Evolutionary conservation across 2,113 vertebrate genomes (phyloP).

Genomic region (Lamprologus sp.): DNA sequence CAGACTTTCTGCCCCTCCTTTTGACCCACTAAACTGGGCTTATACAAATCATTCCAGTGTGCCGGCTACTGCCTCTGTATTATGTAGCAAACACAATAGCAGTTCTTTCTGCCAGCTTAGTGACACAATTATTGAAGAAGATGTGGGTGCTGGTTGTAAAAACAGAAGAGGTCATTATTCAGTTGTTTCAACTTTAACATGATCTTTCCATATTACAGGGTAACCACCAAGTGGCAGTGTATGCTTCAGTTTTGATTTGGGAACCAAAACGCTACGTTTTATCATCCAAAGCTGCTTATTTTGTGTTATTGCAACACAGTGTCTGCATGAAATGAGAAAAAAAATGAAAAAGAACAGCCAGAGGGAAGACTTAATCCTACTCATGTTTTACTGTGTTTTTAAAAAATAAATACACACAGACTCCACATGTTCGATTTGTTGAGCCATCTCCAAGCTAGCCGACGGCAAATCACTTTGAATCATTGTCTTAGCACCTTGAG

Average conservation of each 20-base stretch:
- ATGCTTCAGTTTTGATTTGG: neutral
- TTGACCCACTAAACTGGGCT: conserved; percentile 36
- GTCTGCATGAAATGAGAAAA: neutral
- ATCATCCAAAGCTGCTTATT: neutral
- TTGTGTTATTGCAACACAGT: neutral
- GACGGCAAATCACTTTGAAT: neutral
- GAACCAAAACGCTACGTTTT: neutral
- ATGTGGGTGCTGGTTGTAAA: neutral
- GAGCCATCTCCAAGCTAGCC: neutral
- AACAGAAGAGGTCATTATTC: neutral
- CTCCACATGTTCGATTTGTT: neutral
- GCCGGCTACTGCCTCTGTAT: conserved; percentile 4
- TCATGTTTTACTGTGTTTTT: neutral
- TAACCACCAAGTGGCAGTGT: conserved; percentile 44
- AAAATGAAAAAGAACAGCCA: neutral
- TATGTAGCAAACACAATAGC: neutral
- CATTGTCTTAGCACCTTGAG: neutral
- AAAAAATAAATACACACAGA: neutral
- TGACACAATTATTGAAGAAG: neutral
- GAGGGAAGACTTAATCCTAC: neutral
- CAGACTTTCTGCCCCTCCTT: neutral
- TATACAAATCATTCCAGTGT: conserved; percentile 38
- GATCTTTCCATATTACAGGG: neutral
- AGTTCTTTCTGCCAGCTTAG: neutral
- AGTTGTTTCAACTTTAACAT: neutral